Evolutionary conservation across 2,113 vertebrate species (phyloP), one percentile per base, ranked within the genome.

Genomic region (Zootoca vivipara): DNA sequence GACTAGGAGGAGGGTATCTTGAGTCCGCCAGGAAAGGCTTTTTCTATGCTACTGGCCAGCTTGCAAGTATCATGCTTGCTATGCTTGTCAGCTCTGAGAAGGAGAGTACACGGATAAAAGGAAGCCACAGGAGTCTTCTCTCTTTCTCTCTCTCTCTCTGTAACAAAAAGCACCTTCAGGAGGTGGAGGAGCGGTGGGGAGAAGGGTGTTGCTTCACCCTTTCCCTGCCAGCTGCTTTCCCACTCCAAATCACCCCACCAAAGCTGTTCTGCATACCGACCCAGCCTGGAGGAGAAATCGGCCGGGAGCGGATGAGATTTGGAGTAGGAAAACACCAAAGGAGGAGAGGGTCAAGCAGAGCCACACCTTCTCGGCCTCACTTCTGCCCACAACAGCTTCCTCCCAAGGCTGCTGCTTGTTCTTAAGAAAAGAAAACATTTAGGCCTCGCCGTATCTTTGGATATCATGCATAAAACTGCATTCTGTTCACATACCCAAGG

Each of bases 41-140:
- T 83, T 92, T 92, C 46, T 35, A 81, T 89, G 95, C 94, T 87
- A 81, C 89, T 94, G 94, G 93, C 93, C 95, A 96, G 86, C 89
- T 95, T 95, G 94, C 90, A 91, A 93, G 95, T 94, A 92, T 92
- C 94, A 94, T 90, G 92, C 92, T 94, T 95, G 95, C 94, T 95
- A 93, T 91, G 89, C 92, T 90, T n/a, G 15, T n/a, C 30, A 15
- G 56, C 24, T 38, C 42, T 30, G 16, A 6, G n/a, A 33, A 35
- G 52, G 26, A 62, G 69, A 33, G 20, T 20, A 64, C 10, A 20
- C 24, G 28, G 2, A 78, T 20, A 6, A 22, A 46, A 28, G 13
- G 7, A 35, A 52, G 33, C 5, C 77, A 33, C 10, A 56, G 8
- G 7, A 70, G 15, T 35, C 1, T 70, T 30, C 2, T 81, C 38